Base-by-base conservation (phyloP, 2,888 invertebrate genomes). In the Spisula solida region DNA sequence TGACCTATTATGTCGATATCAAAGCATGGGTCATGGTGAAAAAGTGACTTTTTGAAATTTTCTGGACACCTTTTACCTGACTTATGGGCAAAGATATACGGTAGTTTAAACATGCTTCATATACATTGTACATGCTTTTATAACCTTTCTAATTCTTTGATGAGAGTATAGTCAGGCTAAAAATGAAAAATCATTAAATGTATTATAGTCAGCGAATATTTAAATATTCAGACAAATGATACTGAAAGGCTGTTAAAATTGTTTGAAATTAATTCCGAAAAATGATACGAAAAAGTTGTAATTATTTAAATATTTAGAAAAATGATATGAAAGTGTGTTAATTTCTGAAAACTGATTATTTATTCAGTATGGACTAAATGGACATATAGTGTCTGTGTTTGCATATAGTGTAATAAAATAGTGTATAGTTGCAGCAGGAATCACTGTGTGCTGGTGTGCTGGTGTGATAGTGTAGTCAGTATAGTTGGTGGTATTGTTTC, bases 191-290 rank as follows among this genome's bases (percentile, higher is more conserved):
- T 66, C n/a, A n/a, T n/a, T n/a, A n/a, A n/a, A n/a, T n/a, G n/a
- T n/a, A n/a, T n/a, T n/a, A n/a, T n/a, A n/a, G 60, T 25, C 25
- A 25, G 60, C 25, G 20, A 66, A 25, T 66, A 25, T 25, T 25
- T 66, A 66, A 66, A 66, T 66, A 66, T 66, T 66, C 60, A 66
- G 60, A 66, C n/a, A 66, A 66, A 25, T 66, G 25, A 20, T 66
- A 66, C n/a, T 25, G 5, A 25, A 66, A 66, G 60, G 8, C 41
- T 66, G 60, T 66, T 66, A 66, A 10, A n/a, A n/a, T n/a, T n/a
- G n/a, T n/a, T n/a, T n/a, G n/a, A n/a, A n/a, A n/a, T n/a, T n/a
- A n/a, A n/a, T n/a, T n/a, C n/a, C n/a, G 60, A 66, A 66, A 66
- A 66, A 25, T 66, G 25, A 20, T 66, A 66, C n/a, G 5, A 25